phyloP scores from a whole-genome alignment of 2,888 invertebrate genomes.

The Anticlea derivata region DNA sequence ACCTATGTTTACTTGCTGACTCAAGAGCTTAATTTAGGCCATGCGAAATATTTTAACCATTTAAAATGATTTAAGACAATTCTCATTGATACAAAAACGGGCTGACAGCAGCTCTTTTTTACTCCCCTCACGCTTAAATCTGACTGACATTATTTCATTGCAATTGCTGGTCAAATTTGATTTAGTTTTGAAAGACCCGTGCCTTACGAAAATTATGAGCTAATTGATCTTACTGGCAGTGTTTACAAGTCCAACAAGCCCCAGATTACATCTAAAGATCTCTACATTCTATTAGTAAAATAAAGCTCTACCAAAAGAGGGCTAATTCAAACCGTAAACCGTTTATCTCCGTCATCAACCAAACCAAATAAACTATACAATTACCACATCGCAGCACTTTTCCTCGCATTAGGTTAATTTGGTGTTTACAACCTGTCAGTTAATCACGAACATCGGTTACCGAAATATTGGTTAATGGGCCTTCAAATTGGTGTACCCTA shows the following conservation, averaged over 20 bases:
- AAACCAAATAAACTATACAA: conserved; percentile 26
- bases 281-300: too few relatives aligned
- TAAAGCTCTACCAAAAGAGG: too few relatives aligned
- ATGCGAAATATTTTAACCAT: conserved; percentile 24
- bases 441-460: conserved; percentile 40
- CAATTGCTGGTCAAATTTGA: too few relatives aligned
- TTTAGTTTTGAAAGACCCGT: too few relatives aligned
- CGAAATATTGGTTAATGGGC: conserved; percentile 47
- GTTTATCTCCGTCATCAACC: conserved; percentile 14
- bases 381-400: conserved; percentile 25
- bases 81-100: too few relatives aligned
- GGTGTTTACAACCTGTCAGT: conserved; percentile 37
- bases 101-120: too few relatives aligned
- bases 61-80: not conserved
- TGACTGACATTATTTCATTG: too few relatives aligned
- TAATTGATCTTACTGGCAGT: too few relatives aligned
- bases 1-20: conserved; percentile 60
- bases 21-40: conserved; percentile 57
- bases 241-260: too few relatives aligned
- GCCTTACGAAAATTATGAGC: too few relatives aligned
- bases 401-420: conserved; percentile 32
- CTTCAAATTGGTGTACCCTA: conserved; percentile 34
- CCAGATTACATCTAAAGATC: too few relatives aligned
- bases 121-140: too few relatives aligned
- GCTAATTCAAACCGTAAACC: not conserved